Conservation (phyloP, 2,888 invertebrate species). For the Schizotus pectinicornis region DNA sequence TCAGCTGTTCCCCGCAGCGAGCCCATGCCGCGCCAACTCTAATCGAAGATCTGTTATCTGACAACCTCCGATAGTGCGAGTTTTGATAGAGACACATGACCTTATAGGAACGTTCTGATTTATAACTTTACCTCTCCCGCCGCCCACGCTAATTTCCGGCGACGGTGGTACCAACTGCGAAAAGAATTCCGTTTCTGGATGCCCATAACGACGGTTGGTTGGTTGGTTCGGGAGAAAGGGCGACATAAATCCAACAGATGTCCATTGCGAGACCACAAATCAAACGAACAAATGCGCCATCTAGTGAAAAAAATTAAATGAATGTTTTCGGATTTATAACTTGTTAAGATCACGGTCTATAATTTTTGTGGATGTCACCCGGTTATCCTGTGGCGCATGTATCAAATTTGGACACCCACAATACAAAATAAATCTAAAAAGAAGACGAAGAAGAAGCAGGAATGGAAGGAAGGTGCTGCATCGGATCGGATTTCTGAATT, state of each 20-base stretch:
- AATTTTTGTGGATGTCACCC: constrained; percentile 34
- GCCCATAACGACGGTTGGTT: neutral
- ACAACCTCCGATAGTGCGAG: constrained; percentile 47
- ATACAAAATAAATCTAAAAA: constrained; percentile 25
- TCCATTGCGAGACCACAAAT: constrained; percentile 31
- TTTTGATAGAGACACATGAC: constrained; percentile 46
- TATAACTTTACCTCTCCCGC: constrained; percentile 29
- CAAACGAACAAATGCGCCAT: constrained; percentile 32
- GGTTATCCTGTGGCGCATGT: constrained; percentile 38
- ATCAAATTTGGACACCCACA: constrained; percentile 35
- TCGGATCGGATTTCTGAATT: constrained; percentile 12
- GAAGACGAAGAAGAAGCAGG: neutral
- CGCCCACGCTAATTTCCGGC: constrained; percentile 9
- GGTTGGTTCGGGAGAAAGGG: neutral
- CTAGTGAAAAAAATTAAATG: constrained; percentile 33
- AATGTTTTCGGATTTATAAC: constrained; percentile 30
- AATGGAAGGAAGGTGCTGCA: constrained; percentile 3
- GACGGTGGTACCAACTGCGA: neutral
- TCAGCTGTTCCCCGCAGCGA: constrained; percentile 56
- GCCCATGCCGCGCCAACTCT: constrained; percentile 54
- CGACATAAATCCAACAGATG: constrained; percentile 30
- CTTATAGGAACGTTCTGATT: constrained; percentile 38
- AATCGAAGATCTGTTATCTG: constrained; percentile 57
- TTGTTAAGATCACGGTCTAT: constrained; percentile 36
- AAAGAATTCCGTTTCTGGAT: no score